Evolutionary conservation across 2,113 vertebrate species (phyloP).

Genomic region (Origma solitaria): DNA sequence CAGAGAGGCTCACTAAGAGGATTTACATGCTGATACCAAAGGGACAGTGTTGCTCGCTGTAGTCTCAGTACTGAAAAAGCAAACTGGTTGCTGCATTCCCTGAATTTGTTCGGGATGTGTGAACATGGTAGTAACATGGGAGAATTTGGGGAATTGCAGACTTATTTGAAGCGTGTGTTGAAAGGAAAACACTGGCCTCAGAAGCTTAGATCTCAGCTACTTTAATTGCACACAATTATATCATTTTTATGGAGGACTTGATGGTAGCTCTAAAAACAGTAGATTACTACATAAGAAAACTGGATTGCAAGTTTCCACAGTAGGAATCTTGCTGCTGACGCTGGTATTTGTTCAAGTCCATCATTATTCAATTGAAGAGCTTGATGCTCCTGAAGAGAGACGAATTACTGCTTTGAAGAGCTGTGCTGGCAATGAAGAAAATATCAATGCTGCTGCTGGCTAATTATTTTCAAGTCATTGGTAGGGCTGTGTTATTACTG

Average conservation of each 20-base stretch:
- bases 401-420: constrained; percentile 31
- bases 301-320: not conserved
- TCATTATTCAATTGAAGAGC: constrained; percentile 55
- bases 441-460: not conserved
- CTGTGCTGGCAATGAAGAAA: constrained; percentile 7
- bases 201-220: not conserved
- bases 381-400: constrained; percentile 43
- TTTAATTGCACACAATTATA: not conserved
- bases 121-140: not conserved
- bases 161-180: not conserved
- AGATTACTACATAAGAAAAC: not conserved
- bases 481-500: not conserved
- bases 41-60: not conserved
- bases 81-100: not conserved
- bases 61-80: not conserved
- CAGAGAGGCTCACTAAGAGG: not conserved
- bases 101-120: not conserved
- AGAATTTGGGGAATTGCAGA: not conserved
- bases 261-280: not conserved
- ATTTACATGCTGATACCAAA: not conserved
- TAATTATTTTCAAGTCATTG: constrained; percentile 60
- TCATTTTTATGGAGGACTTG: not conserved
- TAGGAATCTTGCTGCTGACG: not conserved
- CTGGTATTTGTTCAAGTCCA: constrained; percentile 28
- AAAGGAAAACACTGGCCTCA: not conserved